A percentile compares a stretch with the other conserved stretches of the same genome.
These are phyloP conservation scores for Microtus richardsoni DNA, from an alignment of 2,113 vertebrate genomes.

Conservation along the genomic window DNA sequence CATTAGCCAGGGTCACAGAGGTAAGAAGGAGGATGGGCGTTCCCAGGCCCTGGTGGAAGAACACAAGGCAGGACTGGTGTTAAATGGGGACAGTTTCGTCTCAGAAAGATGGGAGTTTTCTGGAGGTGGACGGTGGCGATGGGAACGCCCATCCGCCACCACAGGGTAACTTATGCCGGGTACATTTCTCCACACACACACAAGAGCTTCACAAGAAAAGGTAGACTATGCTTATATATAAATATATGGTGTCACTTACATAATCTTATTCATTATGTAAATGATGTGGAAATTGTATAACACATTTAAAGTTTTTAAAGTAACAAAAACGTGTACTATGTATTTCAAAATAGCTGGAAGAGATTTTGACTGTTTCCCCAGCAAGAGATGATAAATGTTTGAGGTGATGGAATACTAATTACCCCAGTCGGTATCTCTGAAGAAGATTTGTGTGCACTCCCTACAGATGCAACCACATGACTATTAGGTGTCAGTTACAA, in stretches of 20 bases:
- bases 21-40: fast-evolving
- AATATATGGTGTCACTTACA: not conserved
- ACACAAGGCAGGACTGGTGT: too few species aligned
- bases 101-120: fast-evolving
- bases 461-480: not conserved
- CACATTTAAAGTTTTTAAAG: constrained; percentile 24
- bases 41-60: not conserved
- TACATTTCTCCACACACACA: not conserved
- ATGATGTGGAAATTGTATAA: not conserved
- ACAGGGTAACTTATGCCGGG: not conserved
- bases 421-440: not conserved
- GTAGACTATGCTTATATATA: not conserved
- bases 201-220: not conserved
- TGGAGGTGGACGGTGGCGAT: not conserved
- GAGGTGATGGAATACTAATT: not conserved
- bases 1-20: not conserved
- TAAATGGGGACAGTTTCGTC: fast-evolving
- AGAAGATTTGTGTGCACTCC: too few species aligned
- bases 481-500: not conserved
- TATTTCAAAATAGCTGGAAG: not conserved
- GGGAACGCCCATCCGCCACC: not conserved
- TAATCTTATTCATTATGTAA: not conserved
- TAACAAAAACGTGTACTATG: not conserved
- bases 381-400: not conserved
- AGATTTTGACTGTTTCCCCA: not conserved